phyloP scores from a whole-genome alignment of 2,797 vertebrate species.

The Echeneis naucrates region DNA sequence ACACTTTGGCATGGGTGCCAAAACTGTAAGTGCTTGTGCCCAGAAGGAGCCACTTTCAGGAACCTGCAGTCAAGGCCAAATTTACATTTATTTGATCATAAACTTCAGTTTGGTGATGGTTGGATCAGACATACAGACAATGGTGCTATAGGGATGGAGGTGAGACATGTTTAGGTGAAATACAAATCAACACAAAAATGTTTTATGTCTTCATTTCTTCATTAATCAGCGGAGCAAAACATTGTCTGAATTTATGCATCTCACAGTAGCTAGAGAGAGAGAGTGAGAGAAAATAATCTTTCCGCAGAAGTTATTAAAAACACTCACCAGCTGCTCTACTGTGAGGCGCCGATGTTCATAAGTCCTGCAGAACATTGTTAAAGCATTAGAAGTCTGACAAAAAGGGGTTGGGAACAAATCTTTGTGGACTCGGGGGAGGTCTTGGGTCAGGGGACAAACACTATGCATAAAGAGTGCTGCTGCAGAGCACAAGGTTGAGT shows the following conservation, averaged over 20 bases:
- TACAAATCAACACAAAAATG: too few species aligned
- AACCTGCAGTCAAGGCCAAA: too few species aligned
- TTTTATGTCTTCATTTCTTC: not conserved
- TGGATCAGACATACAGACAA: too few species aligned
- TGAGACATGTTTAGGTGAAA: too few species aligned
- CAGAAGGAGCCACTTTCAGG: too few species aligned
- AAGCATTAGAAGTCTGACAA: slow-evolving; percentile 2
- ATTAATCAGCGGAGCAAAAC: not conserved
- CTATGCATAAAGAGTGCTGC: not conserved
- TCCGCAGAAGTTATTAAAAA: not conserved
- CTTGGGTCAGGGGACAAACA: not conserved
- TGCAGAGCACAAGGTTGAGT: not conserved
- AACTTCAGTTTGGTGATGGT: too few species aligned
- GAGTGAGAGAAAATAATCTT: not conserved
- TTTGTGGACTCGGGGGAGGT: not conserved
- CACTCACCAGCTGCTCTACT: not conserved
- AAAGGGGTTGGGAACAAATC: not conserved
- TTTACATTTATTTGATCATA: too few species aligned
- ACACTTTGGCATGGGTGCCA: too few species aligned
- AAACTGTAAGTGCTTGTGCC: too few species aligned
- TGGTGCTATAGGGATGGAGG: too few species aligned
- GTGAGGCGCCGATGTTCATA: not conserved
- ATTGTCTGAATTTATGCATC: not conserved
- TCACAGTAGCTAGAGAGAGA: not conserved
- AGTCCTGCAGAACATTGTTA: not conserved